Evolutionary conservation across 2,888 invertebrate species (phyloP).

Genomic region (Uropetala carovei): DNA sequence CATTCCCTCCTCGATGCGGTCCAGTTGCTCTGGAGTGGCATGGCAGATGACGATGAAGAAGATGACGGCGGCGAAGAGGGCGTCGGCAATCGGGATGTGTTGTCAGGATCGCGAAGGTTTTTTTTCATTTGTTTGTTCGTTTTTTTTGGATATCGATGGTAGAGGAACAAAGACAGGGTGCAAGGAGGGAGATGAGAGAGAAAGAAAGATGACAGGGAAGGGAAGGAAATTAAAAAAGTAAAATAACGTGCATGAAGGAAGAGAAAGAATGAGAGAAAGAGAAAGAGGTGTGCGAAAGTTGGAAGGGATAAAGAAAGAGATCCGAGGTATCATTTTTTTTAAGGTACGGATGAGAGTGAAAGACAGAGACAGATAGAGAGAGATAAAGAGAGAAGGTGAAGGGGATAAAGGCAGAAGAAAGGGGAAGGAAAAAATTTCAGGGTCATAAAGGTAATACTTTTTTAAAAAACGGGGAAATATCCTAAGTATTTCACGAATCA

Average conservation of each 20-base stretch:
- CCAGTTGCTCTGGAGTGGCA: constrained; percentile 92
- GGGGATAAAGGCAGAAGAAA: not conserved
- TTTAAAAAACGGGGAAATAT: not conserved
- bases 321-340: too few relatives aligned
- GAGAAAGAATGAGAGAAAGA: not conserved
- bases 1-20: constrained; percentile 99
- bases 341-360: not conserved
- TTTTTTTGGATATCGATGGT: not conserved
- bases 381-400: not conserved
- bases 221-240: not conserved
- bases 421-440: constrained; percentile 56
- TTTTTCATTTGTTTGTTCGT: not conserved
- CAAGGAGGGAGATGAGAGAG: not conserved
- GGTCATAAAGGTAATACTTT: constrained; percentile 53
- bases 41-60: not conserved
- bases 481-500: not conserved
- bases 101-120: not conserved
- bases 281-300: not conserved
- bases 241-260: not conserved
- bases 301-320: too few relatives aligned
- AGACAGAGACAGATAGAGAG: not conserved
- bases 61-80: not conserved
- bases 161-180: constrained; percentile 21
- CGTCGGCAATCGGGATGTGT: not conserved
- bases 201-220: not conserved